Conservation (phyloP, 2,113 vertebrate genomes). For the Carassius carassius region DNA sequence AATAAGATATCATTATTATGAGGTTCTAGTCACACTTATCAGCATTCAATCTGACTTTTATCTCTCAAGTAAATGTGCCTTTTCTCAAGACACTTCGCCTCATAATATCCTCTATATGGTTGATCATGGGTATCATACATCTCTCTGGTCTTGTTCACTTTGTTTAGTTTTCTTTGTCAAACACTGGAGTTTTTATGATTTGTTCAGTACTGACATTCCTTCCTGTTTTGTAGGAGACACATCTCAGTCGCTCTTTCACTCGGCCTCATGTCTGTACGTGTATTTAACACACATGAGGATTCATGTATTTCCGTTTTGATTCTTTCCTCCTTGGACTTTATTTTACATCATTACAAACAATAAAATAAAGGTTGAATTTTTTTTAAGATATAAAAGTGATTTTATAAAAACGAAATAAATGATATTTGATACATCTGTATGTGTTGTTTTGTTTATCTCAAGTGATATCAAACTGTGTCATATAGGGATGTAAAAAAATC, state of each 20-base stretch:
- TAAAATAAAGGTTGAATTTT: slow-evolving; percentile 44
- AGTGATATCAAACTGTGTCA: not conserved
- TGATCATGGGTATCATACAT: not conserved
- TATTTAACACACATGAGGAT: slow-evolving; percentile 28
- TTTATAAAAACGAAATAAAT: slow-evolving; percentile 57
- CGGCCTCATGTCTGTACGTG: not conserved
- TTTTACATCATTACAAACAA: not conserved
- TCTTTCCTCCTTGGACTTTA: slow-evolving; percentile 25
- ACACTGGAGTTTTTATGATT: slow-evolving; percentile 48
- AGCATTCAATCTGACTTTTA: not conserved
- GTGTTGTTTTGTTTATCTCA: not conserved
- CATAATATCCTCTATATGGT: not conserved
- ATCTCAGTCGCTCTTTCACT: not conserved
- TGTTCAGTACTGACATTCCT: slow-evolving; percentile 53
- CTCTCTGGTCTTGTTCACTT: slow-evolving; percentile 18
- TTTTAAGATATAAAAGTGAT: slow-evolving; percentile 41
- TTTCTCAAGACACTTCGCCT: slow-evolving; percentile 43
- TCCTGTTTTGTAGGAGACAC: slow-evolving; percentile 42
- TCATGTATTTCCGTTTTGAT: not conserved
- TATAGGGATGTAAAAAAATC: too few relatives aligned
- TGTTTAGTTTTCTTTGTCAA: slow-evolving; percentile 36
- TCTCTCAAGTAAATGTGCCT: slow-evolving; percentile 48
- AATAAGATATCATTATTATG: not conserved
- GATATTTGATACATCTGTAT: slow-evolving; percentile 43
- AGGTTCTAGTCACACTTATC: not conserved